Evolutionary conservation across 2,113 vertebrate genomes (phyloP), one percentile per base, ranked within the genome.

Genomic region (Panurus biarmicus): DNA sequence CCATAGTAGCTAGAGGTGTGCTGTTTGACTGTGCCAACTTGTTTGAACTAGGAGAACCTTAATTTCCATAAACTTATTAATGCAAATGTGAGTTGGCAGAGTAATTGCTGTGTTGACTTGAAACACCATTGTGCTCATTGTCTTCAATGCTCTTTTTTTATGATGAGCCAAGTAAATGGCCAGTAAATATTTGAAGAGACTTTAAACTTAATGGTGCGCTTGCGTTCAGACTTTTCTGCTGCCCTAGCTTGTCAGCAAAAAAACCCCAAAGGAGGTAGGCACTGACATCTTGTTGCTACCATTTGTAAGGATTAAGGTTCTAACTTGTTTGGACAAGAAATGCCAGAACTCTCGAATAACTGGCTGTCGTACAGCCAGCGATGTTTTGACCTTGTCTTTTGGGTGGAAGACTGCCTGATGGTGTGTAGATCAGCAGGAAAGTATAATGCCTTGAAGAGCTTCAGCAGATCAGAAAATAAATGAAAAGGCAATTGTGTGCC

Each of bases 361-460:
- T 85, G 65, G 4, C 40, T 82, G 19, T 72, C 0, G 0, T 23
- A 54, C 2, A 3, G 36, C n/a, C 36, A 22, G 40, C 5, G 10
- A 21, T 72, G 18, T 80, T 88, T 53, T 18, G 12, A 2, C 31
- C 26, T 51, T 87, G 19, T 71, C 44, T 77, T 83, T 47, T 3
- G 5, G 72, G 29, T 3, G 15, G 23, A 73, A 19, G 25, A 53
- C 58, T 85, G 15, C 11, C 2, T 26, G 38, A 6, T 74, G 38
- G 7, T 53, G 54, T 65, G 15, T 85, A 36, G 29, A 26, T 65
- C 54, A 77, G 64, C 28, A 54, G 75, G 36, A 57, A 53, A 33
- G 58, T 25, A 4, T 40, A 48, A 40, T 73, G 40, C 15, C 79
- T 61, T 2, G 3, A 83, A 65, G 50, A 80, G 83, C 21, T 40